phyloP scores from a whole-genome alignment of 1,140 invertebrate species.

The Sitobion miscanthi region DNA sequence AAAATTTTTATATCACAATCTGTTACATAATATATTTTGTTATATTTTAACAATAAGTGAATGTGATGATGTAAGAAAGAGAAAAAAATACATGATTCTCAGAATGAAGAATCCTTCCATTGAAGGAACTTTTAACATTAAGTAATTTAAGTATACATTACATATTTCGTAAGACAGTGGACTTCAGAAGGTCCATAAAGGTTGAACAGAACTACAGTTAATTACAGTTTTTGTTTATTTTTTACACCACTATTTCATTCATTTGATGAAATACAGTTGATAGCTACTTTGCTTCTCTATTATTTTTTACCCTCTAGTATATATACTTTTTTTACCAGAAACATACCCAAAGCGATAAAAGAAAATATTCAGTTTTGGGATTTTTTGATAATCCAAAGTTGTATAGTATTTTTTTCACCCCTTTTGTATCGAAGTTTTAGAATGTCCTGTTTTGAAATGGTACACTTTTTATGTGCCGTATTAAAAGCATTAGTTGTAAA shows the following conservation, averaged over 20 bases:
- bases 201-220: too few relatives aligned
- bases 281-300: neutral
- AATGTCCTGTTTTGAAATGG: neutral
- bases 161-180: too few relatives aligned
- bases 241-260: neutral
- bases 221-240: too few relatives aligned
- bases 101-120: too few relatives aligned
- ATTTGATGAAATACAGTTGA: neutral
- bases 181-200: too few relatives aligned
- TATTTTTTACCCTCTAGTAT: neutral
- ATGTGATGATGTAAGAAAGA: too few relatives aligned
- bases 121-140: too few relatives aligned
- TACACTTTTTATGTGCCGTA: neutral
- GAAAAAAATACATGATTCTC: too few relatives aligned
- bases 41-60: too few relatives aligned
- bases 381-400: conserved; percentile 7
- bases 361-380: neutral
- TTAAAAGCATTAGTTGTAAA: neutral
- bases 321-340: neutral
- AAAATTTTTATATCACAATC: too few relatives aligned
- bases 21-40: too few relatives aligned
- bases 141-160: too few relatives aligned
- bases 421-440: neutral
- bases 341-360: conserved; percentile 26
- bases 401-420: neutral